Evolutionary conservation across 2,888 invertebrate species (phyloP), one percentile per base, ranked within the genome.

Genomic region (Chymomyza amoena): DNA sequence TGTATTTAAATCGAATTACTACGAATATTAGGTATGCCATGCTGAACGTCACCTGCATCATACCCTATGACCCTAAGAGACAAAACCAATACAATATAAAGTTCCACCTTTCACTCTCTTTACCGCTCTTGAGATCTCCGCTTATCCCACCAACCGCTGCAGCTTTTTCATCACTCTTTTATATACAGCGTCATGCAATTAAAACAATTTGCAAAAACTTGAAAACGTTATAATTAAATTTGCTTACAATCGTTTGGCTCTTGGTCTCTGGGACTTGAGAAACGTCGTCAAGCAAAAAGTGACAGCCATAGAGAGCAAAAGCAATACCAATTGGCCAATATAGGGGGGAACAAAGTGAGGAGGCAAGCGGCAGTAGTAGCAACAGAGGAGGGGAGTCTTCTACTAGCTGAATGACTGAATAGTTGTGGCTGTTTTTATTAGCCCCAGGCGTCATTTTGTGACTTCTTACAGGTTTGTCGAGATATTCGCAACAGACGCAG

Each of bases 161-260:
- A n/a, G 9, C n/a, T 28, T n/a, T 20, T 0, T 2, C 0, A 5
- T 5, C 50, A 28, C 59, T 45, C 10, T 72, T 66, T 71, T 57
- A 45, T 45, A 45, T 45, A 45, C 39, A 45, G 39, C 39, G 28
- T 57, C 16, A 45, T 72, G 69, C 82, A 82, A 82, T 85, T 77
- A 83, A 74, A 79, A 72, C 75, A 75, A 77, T 82, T 78, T 75
- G 80, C 73, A 66, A 45, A 45, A 77, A 70, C 71, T 73, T 69
- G 67, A 18, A 69, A 76, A 69, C 61, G 69, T 70, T 66, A 76
- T 81, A 83, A 85, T 83, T 85, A 83, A 82, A 73, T 72, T 54
- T 54, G 52, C 52, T 18, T 54, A 54, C 16, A 54, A 16, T 54
- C 18, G 77, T 77, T 83, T 70, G 77, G 68, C 70, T 59, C 39